Percentiles rank a stretch among this genome's conserved stretches.
These are phyloP conservation scores for Drosophila sordidapex DNA, from an alignment of 2,888 invertebrate species.

Conservation along the genomic window DNA sequence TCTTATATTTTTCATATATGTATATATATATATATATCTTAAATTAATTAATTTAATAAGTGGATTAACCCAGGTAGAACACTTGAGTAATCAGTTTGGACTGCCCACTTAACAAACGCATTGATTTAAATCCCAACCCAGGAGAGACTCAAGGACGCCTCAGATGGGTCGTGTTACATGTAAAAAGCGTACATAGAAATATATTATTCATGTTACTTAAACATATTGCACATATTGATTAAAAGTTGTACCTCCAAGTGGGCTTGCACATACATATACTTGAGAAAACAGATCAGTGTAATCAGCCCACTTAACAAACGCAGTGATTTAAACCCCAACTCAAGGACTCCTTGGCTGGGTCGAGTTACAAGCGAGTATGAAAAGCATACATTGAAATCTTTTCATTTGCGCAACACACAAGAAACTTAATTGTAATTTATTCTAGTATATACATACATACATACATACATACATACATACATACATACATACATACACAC, in stretches of 20 bases:
- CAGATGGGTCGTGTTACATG: not conserved
- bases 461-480: not conserved
- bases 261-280: not conserved
- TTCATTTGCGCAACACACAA: conserved; percentile 35
- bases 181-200: conserved; percentile 11
- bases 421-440: conserved; percentile 66
- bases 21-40: not conserved
- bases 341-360: not conserved
- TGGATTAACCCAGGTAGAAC: not conserved
- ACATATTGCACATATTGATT: not conserved
- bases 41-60: not conserved
- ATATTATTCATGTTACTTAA: not conserved
- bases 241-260: not conserved
- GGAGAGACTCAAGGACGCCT: conserved; percentile 8
- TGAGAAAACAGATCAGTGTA: not conserved
- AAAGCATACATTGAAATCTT: not conserved
- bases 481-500: not conserved
- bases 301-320: not conserved
- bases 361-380: not conserved
- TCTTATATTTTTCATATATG: not conserved
- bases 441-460: not conserved
- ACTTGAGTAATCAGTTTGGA: not conserved
- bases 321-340: not conserved
- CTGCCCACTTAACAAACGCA: conserved; percentile 7
- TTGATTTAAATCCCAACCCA: conserved; percentile 9